Evolutionary conservation across 2,888 invertebrate genomes (phyloP), one percentile per base, ranked within the genome.

Genomic region (Punctoribates punctum): DNA sequence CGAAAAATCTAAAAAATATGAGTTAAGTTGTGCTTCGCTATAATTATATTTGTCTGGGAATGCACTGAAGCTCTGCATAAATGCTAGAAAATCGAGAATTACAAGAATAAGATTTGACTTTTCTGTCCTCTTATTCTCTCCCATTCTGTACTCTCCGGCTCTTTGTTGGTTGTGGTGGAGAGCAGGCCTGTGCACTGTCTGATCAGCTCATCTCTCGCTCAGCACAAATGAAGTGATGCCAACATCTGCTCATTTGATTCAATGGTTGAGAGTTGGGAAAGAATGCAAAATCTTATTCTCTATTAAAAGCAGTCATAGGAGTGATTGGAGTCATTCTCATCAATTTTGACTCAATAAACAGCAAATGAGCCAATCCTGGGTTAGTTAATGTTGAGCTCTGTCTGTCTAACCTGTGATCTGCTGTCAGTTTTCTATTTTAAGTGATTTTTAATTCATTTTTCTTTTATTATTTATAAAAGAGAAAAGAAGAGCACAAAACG

Each of bases 361-460:
- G 27, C 38, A 70, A 70, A 70, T 70, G 46, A 70, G 72, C 72
- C 72, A 70, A 70, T 34, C 34, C 34, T 34, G 34, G 3, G 34
- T 65, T 34, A 15, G 9, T 34, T 34, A 17, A 29, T 38, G n/a
- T 34, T 27, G n/a, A 17, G n/a, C 73, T 73, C 38, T 51, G 38
- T 73, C 25, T 73, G 38, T 73, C 48, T 51, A 27, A 51, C 46
- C 73, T 51, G 23, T 51, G 17, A 73, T 70, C 27, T 70, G 27
- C 42, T 73, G 46, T 73, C 42, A 46, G 29, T 73, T 46, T 73
- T 46, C 46, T 46, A 73, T 73, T 73, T 73, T 73, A 73, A 73
- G 51, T 73, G 48, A 51, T 73, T 73, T 73, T 73, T 51, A 73
- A 73, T 46, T 73, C 48, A 73, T 73, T 73, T 46, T 73, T 51